Conservation (phyloP, 2,113 vertebrate species). For the Cryptomyrus ogoouensis region DNA sequence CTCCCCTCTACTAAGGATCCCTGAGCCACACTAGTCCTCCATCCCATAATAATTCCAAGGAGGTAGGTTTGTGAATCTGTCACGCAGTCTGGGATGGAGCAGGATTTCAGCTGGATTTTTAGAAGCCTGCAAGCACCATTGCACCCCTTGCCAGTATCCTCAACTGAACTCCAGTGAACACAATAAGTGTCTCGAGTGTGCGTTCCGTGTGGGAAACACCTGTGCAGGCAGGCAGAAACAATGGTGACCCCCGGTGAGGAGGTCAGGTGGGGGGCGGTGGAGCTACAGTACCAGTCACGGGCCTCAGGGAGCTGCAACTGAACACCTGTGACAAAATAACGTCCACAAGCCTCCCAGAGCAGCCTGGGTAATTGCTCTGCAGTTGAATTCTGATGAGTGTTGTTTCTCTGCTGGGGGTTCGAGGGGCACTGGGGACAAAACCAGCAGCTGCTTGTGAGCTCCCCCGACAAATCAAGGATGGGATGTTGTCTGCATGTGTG, state of each 20-base stretch:
- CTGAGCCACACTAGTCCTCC: neutral
- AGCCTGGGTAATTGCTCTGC: neutral
- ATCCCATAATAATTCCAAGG: neutral
- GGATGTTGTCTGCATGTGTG: neutral
- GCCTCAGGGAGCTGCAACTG: neutral
- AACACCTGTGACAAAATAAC: neutral
- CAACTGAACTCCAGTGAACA: neutral
- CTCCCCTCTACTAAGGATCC: neutral
- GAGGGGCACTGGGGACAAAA: neutral
- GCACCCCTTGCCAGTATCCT: neutral
- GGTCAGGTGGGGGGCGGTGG: neutral
- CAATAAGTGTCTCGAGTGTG: neutral
- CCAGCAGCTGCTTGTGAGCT: neutral
- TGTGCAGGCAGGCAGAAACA: neutral
- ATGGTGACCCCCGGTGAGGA: neutral
- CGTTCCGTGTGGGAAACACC: neutral
- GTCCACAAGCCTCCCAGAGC: neutral
- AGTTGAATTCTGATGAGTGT: neutral
- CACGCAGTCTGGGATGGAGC: neutral
- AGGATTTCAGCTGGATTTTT: neutral
- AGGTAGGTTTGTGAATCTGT: neutral
- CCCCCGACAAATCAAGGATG: neutral
- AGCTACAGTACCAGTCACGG: neutral
- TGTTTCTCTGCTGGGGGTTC: neutral
- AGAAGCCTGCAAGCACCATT: neutral